Evolutionary conservation across 2,113 vertebrate genomes (phyloP), one percentile per base, ranked within the genome.

Genomic region (Puntigrus tetrazona): DNA sequence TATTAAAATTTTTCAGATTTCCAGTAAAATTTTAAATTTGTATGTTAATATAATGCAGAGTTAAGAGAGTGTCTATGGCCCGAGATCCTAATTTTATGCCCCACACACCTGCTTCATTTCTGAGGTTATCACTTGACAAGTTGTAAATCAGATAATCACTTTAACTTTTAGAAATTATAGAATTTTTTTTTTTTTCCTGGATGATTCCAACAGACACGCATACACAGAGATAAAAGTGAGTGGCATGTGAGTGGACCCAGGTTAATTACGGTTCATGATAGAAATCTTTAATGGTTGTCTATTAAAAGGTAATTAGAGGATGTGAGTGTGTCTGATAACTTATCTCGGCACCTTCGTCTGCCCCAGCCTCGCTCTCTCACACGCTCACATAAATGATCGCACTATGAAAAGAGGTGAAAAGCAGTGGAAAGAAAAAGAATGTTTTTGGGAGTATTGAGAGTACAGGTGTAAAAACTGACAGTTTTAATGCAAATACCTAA

Each of bases 191-290:
- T 81, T 81, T 70, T 36, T 6, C 36, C 31, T 78, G 11, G 75
- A 36, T 52, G 27, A 8, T 16, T 43, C 34, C 29, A 78, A 67
- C 65, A 73, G 29, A 74, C 77, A 50, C 78, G 70, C 45, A 41
- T 72, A 61, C 59, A 55, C 61, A 55, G 29, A 74, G 72, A 63
- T 43, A 84, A 47, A 14, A 78, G 63, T 72, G 77, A 47, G 31
- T 78, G 83, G 77, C 81, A 29, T 78, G 52, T 75, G 67, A 29
- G 76, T 81, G 76, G 50, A 84, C 50, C 47, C 61, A 82, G 83
- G 81, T 88, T 88, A 88, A 88, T 88, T 86, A 69, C 69, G 72
- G 84, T 86, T 88, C 85, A 81, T 77, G 87, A 88, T 88, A 88
- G 61, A 83, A 74, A 88, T 88, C 87, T 86, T 83, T 84, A 86